Base-by-base conservation (phyloP, 1,140 invertebrate genomes). In the Plectus sambesii region DNA sequence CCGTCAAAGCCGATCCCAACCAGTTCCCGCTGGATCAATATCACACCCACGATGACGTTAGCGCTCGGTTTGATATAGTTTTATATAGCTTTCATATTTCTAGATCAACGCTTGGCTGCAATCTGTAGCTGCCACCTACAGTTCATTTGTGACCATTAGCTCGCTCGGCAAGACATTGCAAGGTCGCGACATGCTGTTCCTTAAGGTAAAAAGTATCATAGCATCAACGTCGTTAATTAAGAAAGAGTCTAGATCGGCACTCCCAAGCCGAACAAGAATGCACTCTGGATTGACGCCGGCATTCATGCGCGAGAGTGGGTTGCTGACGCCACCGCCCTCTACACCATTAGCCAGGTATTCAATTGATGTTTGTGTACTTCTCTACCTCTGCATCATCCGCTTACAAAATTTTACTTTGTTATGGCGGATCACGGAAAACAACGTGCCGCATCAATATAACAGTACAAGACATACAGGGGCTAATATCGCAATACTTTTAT, bases 291-390 rank as follows among this genome's bases (percentile, higher is more conserved):
- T 20, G 68, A 69, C 38, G 61, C 57, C 8, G 61, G 63, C 17
- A 68, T 68, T 36, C 68, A 69, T 47, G 66, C 64, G 2, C 36
- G 68, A 26, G 67, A 69, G 47, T 69, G 68, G 68, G 60, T 68
- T 8, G 42, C 67, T 2, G 56, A 61, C 17, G 62, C 65, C 12
- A 61, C 61, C 0, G 55, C 55, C 6, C 33, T 63, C 2, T 69
- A 62, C 37, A 59, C 64, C 17, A 60, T 66, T n/a, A 47, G 62
- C 37, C 45, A 53, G 43, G 64, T 62, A 51, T n/a, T n/a, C n/a
- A n/a, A n/a, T n/a, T n/a, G n/a, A n/a, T n/a, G n/a, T n/a, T n/a
- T n/a, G n/a, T n/a, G n/a, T n/a, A n/a, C n/a, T n/a, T n/a, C n/a
- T n/a, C n/a, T n/a, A n/a, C n/a, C n/a, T n/a, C n/a, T n/a, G n/a